Conservation (phyloP, 2,797 vertebrate species). For the Otus scops region DNA sequence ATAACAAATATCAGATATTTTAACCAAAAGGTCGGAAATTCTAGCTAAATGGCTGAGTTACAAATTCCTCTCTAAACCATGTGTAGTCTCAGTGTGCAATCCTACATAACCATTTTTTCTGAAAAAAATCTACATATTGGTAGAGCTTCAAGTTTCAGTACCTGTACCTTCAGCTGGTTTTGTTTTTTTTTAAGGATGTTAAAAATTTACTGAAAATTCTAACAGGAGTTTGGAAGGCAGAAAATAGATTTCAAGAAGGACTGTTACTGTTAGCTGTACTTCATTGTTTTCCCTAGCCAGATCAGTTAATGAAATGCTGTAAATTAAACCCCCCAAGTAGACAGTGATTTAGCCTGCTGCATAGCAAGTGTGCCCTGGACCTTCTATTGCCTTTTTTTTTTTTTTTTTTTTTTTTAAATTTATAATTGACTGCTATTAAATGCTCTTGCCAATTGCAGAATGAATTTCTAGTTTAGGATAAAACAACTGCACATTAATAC, state of each 20-base stretch:
- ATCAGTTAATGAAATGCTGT: background rate
- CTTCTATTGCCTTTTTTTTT: background rate
- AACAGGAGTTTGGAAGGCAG: background rate
- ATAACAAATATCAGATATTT: background rate
- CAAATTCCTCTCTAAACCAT: fast-evolving
- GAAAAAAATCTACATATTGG: background rate
- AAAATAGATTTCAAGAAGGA: background rate
- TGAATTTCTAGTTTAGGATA: background rate
- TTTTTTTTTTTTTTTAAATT: background rate
- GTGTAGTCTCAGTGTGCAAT: background rate
- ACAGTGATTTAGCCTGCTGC: background rate
- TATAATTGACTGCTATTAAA: background rate
- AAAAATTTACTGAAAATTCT: background rate
- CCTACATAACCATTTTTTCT: background rate
- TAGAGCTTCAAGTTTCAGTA: background rate
- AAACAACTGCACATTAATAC: background rate
- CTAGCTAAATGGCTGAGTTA: background rate
- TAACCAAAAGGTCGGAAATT: background rate
- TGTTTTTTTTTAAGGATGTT: background rate
- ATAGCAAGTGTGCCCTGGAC: background rate
- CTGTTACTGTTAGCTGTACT: background rate
- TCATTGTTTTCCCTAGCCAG: background rate
- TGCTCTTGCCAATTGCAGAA: conserved; percentile 1
- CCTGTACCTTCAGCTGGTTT: background rate
- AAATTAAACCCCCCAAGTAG: background rate